Percentiles rank a stretch among this genome's conserved stretches.
phyloP scores from a whole-genome alignment of 2,797 vertebrate genomes.

The Aythya fuligula region DNA sequence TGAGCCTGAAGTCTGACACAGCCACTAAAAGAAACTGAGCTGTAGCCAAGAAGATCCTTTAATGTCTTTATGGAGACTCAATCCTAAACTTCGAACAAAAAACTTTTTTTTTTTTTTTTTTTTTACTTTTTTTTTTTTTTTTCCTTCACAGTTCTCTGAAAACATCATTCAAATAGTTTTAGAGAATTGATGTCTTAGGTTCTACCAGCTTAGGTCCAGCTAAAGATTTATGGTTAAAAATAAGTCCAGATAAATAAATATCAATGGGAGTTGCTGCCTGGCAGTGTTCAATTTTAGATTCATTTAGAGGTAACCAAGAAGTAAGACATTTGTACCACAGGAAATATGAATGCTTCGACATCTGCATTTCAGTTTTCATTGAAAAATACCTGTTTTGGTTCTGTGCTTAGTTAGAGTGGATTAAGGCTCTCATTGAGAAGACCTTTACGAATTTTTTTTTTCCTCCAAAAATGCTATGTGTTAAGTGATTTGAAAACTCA shows the following conservation, averaged over 20 bases:
- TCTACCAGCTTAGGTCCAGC: neutral
- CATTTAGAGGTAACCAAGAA: neutral
- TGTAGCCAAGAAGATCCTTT: neutral
- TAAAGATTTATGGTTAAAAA: slow-evolving; percentile 8
- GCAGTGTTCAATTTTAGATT: slow-evolving; percentile 25
- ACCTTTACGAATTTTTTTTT: neutral
- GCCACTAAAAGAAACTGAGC: neutral
- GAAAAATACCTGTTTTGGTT: neutral
- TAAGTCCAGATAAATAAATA: slow-evolving; percentile 39
- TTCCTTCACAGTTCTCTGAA: neutral
- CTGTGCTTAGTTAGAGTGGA: neutral
- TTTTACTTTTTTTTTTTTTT: no score
- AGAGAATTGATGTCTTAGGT: neutral
- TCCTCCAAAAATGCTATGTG: neutral
- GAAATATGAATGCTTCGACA: neutral
- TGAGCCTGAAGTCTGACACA: neutral
- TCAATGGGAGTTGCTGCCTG: slow-evolving; percentile 13
- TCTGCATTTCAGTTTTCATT: neutral
- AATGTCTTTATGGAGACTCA: neutral
- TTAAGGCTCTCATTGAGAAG: neutral
- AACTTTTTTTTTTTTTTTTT: neutral
- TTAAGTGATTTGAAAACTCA: neutral
- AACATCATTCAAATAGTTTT: neutral
- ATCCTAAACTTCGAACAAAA: neutral
- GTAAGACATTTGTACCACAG: neutral